phyloP scores from a whole-genome alignment of 2,797 vertebrate species.

The Sebastes miniatus region DNA sequence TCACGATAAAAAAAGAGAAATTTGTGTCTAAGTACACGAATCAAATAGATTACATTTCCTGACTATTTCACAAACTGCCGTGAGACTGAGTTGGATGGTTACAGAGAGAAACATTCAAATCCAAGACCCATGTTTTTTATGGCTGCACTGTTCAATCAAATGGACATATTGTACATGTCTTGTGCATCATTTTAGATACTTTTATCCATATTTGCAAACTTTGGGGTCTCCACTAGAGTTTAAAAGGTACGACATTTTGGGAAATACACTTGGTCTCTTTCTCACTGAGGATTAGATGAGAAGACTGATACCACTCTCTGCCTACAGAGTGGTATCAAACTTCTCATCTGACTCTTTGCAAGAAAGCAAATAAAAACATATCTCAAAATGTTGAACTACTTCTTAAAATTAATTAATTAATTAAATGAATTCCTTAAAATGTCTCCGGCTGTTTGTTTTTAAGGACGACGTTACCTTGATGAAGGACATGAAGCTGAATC shows the following conservation, averaged over 20 bases:
- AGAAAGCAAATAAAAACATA: background rate
- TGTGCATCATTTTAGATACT: background rate
- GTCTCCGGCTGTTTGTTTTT: constrained; percentile 7
- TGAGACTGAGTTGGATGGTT: no score
- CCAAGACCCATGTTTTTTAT: background rate
- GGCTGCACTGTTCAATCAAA: background rate
- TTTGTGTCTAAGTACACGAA: no score
- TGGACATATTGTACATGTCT: no score
- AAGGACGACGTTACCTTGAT: constrained; percentile 89
- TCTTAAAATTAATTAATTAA: background rate
- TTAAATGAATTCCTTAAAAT: no score
- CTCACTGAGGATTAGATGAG: no score
- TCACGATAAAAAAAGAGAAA: no score
- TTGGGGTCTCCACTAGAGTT: background rate
- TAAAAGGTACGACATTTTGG: no score
- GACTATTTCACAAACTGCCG: no score
- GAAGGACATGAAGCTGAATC: constrained; percentile 88
- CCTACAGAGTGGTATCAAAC: background rate
- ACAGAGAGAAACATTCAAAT: background rate
- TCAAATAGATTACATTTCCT: no score
- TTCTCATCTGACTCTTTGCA: background rate
- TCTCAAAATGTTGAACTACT: background rate
- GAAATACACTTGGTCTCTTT: no score
- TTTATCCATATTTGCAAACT: background rate
- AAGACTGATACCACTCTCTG: background rate